These are phyloP conservation scores for Lacanobia wlatinum DNA, from an alignment of 2,888 invertebrate species.

Conservation along the genomic window DNA sequence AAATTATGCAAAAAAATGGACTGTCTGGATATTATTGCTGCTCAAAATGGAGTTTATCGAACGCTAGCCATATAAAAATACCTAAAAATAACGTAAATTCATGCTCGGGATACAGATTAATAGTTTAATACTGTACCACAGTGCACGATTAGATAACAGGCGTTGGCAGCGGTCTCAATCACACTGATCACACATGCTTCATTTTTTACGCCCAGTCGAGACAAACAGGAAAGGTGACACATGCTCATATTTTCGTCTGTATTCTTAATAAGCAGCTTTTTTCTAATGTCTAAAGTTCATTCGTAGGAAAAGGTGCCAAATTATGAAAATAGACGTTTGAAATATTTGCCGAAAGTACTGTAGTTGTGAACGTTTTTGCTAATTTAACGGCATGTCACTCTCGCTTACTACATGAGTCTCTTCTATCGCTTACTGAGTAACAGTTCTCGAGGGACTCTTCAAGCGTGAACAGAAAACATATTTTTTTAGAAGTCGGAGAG, in stretches of 20 bases:
- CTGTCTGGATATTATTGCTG: too few species aligned
- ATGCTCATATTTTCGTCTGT: slow-evolving; percentile 9
- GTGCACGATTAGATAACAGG: slow-evolving; percentile 31
- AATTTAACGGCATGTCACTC: neutral
- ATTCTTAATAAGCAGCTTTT: slow-evolving; percentile 18
- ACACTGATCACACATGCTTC: neutral
- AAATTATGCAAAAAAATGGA: neutral
- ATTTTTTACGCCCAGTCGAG: slow-evolving; percentile 24
- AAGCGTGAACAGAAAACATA: too few species aligned
- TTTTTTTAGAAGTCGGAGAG: too few species aligned
- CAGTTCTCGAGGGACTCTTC: too few species aligned
- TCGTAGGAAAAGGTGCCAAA: slow-evolving; percentile 25
- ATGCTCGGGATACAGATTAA: neutral
- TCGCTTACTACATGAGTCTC: too few species aligned
- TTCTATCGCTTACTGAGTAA: too few species aligned
- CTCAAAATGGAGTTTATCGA: neutral
- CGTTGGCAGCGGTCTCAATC: slow-evolving; percentile 18
- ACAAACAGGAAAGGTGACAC: slow-evolving; percentile 47
- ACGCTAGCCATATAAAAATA: neutral
- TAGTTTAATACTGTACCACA: neutral
- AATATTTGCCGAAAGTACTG: neutral
- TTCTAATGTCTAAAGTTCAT: slow-evolving; percentile 30
- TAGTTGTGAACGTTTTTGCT: neutral
- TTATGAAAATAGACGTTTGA: slow-evolving; percentile 21
- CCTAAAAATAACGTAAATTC: neutral